Conservation (phyloP, 1,140 invertebrate species). For the Hycleus cichorii region DNA sequence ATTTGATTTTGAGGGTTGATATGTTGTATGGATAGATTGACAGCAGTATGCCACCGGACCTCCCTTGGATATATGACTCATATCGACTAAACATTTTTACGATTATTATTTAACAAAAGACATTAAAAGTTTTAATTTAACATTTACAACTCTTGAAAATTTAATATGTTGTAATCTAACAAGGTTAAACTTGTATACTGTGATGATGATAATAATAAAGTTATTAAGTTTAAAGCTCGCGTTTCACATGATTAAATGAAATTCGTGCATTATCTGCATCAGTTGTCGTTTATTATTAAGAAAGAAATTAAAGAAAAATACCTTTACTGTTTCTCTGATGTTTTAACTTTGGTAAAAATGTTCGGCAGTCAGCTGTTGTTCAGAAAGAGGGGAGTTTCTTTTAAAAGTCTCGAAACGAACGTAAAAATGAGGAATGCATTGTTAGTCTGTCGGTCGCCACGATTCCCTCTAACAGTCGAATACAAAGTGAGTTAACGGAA, state of each 20-base stretch:
- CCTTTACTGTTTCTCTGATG: too few species aligned
- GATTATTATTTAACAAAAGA: neutral
- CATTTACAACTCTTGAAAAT: constrained; percentile 3
- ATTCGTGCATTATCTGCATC: constrained; percentile 10
- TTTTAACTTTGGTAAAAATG: too few species aligned
- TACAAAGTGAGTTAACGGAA: constrained; percentile 18
- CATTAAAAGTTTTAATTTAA: constrained; percentile 7
- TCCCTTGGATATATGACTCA: constrained; percentile 7
- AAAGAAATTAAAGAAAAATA: too few species aligned
- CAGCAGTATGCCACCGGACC: too few species aligned
- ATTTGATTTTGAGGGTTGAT: too few species aligned
- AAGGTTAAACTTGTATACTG: constrained; percentile 9
- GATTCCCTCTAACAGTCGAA: constrained; percentile 10
- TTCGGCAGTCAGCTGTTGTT: constrained; percentile 5
- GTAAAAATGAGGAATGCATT: constrained; percentile 7
- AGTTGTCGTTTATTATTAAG: neutral
- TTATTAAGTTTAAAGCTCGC: constrained; percentile 6
- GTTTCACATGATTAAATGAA: constrained; percentile 7
- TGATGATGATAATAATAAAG: constrained; percentile 5
- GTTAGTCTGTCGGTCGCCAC: constrained; percentile 10
- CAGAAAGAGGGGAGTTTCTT: constrained; percentile 7
- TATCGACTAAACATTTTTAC: neutral
- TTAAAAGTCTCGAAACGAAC: constrained; percentile 8
- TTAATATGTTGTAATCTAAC: constrained; percentile 6
- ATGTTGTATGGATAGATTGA: too few species aligned